These are phyloP conservation scores for Synanthedon vespiformis DNA, from an alignment of 2,888 invertebrate genomes.

Conservation along the genomic window DNA sequence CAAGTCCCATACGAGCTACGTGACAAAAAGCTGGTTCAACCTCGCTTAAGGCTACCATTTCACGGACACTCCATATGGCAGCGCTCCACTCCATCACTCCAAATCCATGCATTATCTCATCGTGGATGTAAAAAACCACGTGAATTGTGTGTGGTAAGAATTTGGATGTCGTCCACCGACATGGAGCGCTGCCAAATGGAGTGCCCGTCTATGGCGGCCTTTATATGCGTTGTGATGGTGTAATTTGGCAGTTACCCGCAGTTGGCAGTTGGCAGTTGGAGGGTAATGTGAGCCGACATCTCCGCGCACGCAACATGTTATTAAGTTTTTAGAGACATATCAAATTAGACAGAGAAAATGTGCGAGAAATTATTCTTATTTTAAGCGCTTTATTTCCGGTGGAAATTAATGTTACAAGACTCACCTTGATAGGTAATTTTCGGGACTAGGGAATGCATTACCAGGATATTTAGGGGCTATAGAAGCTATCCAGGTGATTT, in stretches of 20 bases:
- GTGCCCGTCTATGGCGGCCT: constrained; percentile 15
- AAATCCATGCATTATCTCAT: too few species aligned
- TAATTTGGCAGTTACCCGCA: constrained; percentile 7
- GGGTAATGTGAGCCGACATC: constrained; percentile 44
- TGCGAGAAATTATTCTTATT: constrained; percentile 9
- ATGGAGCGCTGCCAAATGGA: too few species aligned
- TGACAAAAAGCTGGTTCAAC: constrained; percentile 57
- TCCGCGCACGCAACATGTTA: constrained; percentile 49
- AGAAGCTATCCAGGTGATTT: too few species aligned
- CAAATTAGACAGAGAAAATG: constrained; percentile 29
- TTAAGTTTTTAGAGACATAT: constrained; percentile 47
- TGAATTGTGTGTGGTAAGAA: too few species aligned
- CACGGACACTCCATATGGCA: too few species aligned
- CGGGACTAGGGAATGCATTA: too few species aligned
- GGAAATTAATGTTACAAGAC: too few species aligned
- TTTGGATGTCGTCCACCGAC: too few species aligned
- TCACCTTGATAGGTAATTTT: too few species aligned
- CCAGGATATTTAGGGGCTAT: too few species aligned
- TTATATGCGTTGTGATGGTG: constrained; percentile 42
- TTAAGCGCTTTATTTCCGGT: neutral
- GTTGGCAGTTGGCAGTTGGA: constrained; percentile 37
- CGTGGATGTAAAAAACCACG: too few species aligned
- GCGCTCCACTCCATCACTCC: too few species aligned
- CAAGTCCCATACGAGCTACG: constrained; percentile 47
- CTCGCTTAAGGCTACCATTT: constrained; percentile 18